Conservation (phyloP, 2,888 invertebrate species). For the Dasypolia templi region DNA sequence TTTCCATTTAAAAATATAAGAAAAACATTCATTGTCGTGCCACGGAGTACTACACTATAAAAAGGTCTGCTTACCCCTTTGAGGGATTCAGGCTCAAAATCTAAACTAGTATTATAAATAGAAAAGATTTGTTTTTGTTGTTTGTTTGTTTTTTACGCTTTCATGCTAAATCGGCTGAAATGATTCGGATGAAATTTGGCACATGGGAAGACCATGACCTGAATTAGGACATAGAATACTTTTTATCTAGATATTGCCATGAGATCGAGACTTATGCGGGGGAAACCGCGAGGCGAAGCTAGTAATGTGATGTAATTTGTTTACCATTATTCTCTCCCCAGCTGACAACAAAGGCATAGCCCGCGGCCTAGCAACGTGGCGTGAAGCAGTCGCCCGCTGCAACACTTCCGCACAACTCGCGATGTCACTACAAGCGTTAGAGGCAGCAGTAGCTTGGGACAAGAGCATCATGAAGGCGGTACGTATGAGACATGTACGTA, state of each 20-base stretch:
- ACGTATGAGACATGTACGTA: constrained; percentile 86
- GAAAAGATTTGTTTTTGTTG: too few relatives aligned
- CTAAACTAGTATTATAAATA: too few relatives aligned
- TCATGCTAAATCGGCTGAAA: not conserved
- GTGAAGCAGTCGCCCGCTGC: constrained; percentile 96
- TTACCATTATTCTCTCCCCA: constrained; percentile 16
- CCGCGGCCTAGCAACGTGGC: constrained; percentile 96
- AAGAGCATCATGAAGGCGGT: constrained; percentile 99
- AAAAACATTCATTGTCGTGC: too few relatives aligned
- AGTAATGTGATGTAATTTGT: not conserved
- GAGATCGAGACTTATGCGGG: not conserved
- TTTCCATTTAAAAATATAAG: not conserved
- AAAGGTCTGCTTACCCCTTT: not conserved
- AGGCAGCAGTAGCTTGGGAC: constrained; percentile 99
- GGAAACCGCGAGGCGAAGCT: not conserved
- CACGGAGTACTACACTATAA: too few relatives aligned
- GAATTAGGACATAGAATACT: not conserved
- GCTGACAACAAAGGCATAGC: constrained; percentile 91
- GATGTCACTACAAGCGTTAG: constrained; percentile 94
- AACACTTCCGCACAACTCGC: constrained; percentile 97
- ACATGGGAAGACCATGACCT: not conserved
- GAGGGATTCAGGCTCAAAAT: too few relatives aligned
- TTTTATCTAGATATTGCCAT: not conserved
- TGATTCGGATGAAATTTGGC: not conserved
- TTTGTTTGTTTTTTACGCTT: too few relatives aligned